Conservation (phyloP, 2,888 invertebrate genomes). For the Brachypalpus laphriformis region DNA sequence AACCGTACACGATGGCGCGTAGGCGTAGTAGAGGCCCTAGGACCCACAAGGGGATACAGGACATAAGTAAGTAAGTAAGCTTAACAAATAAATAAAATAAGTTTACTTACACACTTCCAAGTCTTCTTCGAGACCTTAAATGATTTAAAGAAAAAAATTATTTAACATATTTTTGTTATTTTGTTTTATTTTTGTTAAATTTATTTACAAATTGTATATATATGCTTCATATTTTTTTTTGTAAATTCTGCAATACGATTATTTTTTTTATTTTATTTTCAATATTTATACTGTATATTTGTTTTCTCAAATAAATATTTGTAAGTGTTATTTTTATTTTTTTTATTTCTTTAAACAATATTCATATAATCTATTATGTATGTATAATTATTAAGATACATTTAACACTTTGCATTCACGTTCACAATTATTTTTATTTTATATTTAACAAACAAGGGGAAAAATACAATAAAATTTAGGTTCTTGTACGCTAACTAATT, state of each 20-base stretch:
- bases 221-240: constrained; percentile 16
- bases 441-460: constrained; percentile 27
- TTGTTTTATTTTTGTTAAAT: constrained; percentile 49
- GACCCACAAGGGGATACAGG: no score
- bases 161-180: not conserved
- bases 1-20: no score
- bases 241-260: constrained; percentile 46
- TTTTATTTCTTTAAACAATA: constrained; percentile 28
- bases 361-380: constrained; percentile 32
- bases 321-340: constrained; percentile 3
- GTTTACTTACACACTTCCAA: no score
- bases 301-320: constrained; percentile 65
- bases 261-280: constrained; percentile 6
- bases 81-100: no score
- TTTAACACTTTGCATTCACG: constrained; percentile 59
- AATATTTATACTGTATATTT: constrained; percentile 48
- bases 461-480: constrained; percentile 31
- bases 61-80: no score
- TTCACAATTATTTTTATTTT: constrained; percentile 21
- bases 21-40: no score
- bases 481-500: constrained; percentile 30
- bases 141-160: not conserved
- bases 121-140: no score
- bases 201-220: constrained; percentile 64
- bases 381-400: constrained; percentile 57